phyloP scores from a whole-genome alignment of 2,888 invertebrate species.

The Andrena trimmerana region DNA sequence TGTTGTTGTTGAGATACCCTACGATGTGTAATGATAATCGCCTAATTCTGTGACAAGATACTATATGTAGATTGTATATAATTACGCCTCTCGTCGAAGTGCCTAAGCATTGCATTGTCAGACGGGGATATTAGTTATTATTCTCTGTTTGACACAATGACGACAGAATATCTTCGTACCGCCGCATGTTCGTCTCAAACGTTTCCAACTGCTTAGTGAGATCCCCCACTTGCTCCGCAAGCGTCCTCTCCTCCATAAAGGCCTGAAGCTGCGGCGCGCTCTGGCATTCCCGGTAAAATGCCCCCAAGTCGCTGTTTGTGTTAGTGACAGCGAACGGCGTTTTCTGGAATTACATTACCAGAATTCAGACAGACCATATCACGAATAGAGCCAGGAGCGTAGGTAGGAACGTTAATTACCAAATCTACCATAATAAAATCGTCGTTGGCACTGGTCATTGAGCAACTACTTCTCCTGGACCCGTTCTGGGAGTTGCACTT shows the following conservation, averaged over 20 bases:
- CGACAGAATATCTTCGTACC: conserved; percentile 92
- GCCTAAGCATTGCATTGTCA: conserved; percentile 38
- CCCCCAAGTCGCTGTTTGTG: conserved; percentile 90
- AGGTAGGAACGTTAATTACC: conserved; percentile 86
- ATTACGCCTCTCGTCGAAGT: conserved; percentile 45
- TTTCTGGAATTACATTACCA: conserved; percentile 87
- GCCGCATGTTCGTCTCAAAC: conserved; percentile 91
- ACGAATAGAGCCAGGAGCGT: neutral
- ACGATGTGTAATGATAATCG: conserved; percentile 44
- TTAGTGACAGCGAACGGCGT: conserved; percentile 92
- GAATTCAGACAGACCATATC: conserved; percentile 38
- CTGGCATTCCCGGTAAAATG: conserved; percentile 93
- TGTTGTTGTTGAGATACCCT: conserved; percentile 16
- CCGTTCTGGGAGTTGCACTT: conserved; percentile 83
- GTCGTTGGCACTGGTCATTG: conserved; percentile 87
- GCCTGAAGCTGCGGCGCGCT: conserved; percentile 88
- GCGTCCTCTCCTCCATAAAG: conserved; percentile 86
- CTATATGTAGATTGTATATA: conserved; percentile 49
- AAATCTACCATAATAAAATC: conserved; percentile 91
- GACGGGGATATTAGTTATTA: conserved; percentile 84
- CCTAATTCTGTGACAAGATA: conserved; percentile 43
- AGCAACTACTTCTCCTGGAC: conserved; percentile 85
- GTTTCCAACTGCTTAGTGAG: conserved; percentile 90
- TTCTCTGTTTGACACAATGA: conserved; percentile 89
- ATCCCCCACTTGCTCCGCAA: conserved; percentile 87